phyloP scores from a whole-genome alignment of 2,797 vertebrate genomes.

The Cryptoblepharus egeriae region DNA sequence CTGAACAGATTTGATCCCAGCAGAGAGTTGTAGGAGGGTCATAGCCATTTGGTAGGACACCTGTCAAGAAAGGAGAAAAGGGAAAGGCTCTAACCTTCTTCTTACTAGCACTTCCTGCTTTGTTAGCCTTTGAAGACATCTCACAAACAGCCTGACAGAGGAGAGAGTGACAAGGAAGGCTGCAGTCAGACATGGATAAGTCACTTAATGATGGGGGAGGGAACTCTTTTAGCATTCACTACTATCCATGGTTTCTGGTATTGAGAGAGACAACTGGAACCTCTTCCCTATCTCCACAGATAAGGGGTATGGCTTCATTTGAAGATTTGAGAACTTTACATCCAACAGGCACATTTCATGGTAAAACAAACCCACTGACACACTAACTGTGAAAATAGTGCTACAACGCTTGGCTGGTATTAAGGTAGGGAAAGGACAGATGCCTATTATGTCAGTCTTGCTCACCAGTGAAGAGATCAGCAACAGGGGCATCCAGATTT shows the following conservation, averaged over 20 bases:
- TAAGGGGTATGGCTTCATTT: neutral
- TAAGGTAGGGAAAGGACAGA: too few species aligned
- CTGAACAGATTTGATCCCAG: constrained; percentile 88
- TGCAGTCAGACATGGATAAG: too few species aligned
- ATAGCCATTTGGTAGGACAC: constrained; percentile 90
- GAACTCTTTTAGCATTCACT: too few species aligned
- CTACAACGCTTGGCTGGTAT: neutral
- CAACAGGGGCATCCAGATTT: constrained; percentile 79
- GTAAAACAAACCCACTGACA: neutral
- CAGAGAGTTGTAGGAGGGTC: constrained; percentile 86
- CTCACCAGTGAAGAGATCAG: constrained; percentile 90
- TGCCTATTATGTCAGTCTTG: neutral
- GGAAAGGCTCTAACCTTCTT: neutral
- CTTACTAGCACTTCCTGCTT: too few species aligned
- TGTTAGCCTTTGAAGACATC: too few species aligned
- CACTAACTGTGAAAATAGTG: neutral
- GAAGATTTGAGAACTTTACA: neutral
- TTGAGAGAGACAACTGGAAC: too few species aligned
- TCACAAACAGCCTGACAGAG: too few species aligned
- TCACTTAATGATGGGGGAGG: neutral
- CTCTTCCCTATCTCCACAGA: too few species aligned
- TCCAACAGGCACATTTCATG: too few species aligned
- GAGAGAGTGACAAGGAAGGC: neutral
- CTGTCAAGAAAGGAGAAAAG: constrained; percentile 63
- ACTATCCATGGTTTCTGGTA: too few species aligned